Percentiles rank a stretch among this genome's conserved stretches.
These are phyloP conservation scores for Mesorhabditis spiculigera DNA, from an alignment of 2,888 invertebrate species.

Conservation along the genomic window DNA sequence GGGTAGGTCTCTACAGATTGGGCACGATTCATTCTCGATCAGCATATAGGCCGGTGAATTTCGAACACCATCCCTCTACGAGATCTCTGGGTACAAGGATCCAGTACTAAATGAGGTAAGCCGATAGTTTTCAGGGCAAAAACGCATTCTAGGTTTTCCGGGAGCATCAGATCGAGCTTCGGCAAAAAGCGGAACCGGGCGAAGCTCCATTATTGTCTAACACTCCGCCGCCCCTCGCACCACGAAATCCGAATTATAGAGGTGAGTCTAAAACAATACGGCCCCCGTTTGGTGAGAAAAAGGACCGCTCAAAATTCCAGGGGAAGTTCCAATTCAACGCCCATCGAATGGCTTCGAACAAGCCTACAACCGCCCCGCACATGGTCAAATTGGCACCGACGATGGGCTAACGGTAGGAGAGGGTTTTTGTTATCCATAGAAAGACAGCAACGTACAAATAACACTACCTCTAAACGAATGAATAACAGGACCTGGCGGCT, in stretches of 20 bases:
- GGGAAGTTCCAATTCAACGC: neutral
- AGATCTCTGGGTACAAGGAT: slow-evolving; percentile 3
- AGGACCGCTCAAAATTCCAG: slow-evolving; percentile 1
- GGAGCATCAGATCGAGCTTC: slow-evolving; percentile 1
- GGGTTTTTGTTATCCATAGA: neutral
- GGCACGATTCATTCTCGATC: too few species aligned
- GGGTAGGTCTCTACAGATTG: too few species aligned
- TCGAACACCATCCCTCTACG: neutral
- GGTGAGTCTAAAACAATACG: neutral
- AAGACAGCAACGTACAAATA: neutral
- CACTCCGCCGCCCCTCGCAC: slow-evolving; percentile 2
- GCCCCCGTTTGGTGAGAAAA: neutral
- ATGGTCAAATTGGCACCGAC: too few species aligned
- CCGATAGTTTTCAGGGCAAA: too few species aligned
- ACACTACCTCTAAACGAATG: neutral
- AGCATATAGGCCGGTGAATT: neutral
- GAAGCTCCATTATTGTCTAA: neutral
- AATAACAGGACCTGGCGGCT: neutral
- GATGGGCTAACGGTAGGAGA: too few species aligned
- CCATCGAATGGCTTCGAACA: neutral
- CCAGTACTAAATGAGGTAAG: neutral
- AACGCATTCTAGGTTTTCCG: neutral
- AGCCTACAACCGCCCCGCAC: neutral
- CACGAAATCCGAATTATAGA: neutral
- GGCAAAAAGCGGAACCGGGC: neutral